phyloP scores from a whole-genome alignment of 53 echinoderm and acorn worm species.

The Hippasteria phrygiana region DNA sequence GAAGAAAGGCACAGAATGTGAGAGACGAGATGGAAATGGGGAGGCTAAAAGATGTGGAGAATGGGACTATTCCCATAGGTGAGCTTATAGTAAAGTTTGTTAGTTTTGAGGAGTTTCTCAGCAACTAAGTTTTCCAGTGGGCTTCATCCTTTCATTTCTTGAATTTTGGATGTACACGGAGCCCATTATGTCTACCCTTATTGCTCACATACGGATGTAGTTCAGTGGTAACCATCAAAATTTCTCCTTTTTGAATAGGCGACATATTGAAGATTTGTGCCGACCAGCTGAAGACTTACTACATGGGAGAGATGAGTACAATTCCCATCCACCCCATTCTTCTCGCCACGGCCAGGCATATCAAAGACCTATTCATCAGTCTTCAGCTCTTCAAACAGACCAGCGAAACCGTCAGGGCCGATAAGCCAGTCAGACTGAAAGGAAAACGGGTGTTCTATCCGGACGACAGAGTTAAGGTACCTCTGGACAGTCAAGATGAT shows the following conservation, averaged over 20 bases:
- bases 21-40: too few species aligned
- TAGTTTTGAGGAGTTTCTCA: too few species aligned
- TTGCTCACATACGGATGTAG: not conserved
- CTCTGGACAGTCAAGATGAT: not conserved
- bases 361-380: not conserved
- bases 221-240: too few species aligned
- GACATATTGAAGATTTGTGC: not conserved
- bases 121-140: too few species aligned
- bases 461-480: not conserved
- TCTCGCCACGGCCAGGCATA: not conserved
- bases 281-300: constrained; percentile 16
- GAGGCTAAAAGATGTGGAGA: too few species aligned
- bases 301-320: not conserved
- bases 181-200: not conserved
- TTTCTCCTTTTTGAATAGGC: not conserved
- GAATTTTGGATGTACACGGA: too few species aligned
- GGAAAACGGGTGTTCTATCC: not conserved
- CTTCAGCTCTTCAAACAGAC: not conserved
- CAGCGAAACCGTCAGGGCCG: not conserved
- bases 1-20: too few species aligned
- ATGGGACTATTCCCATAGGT: too few species aligned
- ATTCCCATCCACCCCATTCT: not conserved
- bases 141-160: too few species aligned
- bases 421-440: not conserved
- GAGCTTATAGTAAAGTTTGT: too few species aligned